phyloP scores from a whole-genome alignment of 35 echinoderm and acorn worm species.

The Hemicentrotus pulcherrimus region DNA sequence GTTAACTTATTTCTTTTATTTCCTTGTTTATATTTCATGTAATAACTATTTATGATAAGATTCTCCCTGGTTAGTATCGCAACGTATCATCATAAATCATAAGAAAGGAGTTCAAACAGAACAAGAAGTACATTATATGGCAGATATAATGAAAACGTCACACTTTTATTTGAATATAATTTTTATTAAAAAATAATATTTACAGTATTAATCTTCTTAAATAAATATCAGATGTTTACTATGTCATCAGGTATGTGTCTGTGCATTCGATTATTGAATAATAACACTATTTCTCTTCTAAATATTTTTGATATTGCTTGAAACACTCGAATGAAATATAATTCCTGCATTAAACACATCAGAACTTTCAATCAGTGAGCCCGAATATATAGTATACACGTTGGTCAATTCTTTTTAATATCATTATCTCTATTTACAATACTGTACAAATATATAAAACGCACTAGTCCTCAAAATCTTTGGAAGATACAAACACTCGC shows the following conservation, averaged over 20 bases:
- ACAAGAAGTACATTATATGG: too few relatives aligned
- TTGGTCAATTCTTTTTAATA: neutral
- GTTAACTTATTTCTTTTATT: too few relatives aligned
- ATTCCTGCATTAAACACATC: neutral
- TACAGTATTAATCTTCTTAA: neutral
- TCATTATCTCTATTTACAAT: slow-evolving; percentile 3
- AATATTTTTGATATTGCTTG: neutral
- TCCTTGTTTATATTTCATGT: too few relatives aligned
- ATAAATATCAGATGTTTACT: neutral
- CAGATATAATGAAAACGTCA: neutral
- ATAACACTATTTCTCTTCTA: neutral
- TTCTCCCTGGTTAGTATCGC: too few relatives aligned
- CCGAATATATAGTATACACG: neutral
- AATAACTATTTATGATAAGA: too few relatives aligned
- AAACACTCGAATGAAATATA: neutral
- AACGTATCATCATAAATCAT: too few relatives aligned
- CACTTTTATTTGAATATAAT: neutral
- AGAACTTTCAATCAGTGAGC: neutral
- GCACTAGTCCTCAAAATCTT: neutral
- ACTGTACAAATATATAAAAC: neutral
- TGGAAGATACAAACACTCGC: neutral
- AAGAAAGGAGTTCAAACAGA: too few relatives aligned
- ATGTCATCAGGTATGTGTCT: neutral
- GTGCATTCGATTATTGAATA: neutral
- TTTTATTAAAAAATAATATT: neutral